Conservation (phyloP, 2,113 vertebrate species). For the Oreocharis arfaki region DNA sequence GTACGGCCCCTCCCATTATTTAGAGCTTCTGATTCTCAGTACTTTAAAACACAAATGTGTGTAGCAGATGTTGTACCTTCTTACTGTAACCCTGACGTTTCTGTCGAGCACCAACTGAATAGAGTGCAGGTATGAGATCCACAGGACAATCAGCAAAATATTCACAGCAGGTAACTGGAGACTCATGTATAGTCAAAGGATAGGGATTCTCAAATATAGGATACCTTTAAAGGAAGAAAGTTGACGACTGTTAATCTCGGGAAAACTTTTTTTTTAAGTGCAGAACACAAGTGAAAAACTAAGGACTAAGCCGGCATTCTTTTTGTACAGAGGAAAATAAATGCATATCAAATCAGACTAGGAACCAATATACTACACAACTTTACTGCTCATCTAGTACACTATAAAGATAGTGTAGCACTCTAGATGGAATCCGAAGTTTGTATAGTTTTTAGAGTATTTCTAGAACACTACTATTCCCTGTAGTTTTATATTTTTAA, state of each 20-base stretch:
- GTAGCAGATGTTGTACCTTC: conserved; percentile 78
- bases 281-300: neutral
- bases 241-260: neutral
- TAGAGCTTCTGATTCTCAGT: neutral
- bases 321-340: neutral
- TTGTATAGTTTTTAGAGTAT: neutral
- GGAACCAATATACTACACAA: neutral
- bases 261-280: neutral
- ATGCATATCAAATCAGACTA: neutral
- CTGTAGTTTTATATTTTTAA: neutral
- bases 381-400: neutral
- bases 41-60: neutral
- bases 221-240: conserved; percentile 77
- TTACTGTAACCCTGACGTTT: conserved; percentile 99
- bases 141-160: conserved; percentile 97
- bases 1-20: neutral
- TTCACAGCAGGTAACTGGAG: conserved; percentile 98
- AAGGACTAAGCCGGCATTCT: neutral
- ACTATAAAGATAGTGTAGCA: neutral
- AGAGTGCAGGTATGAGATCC: conserved; percentile 98
- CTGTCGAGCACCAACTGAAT: conserved; percentile 94
- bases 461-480: neutral
- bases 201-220: conserved; percentile 99
- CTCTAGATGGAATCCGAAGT: neutral
- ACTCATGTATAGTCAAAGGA: conserved; percentile 95